Percentiles rank a stretch among this genome's conserved stretches.
Conservation (phyloP, 2,888 invertebrate genomes). For the Pelosia muscerda region DNA sequence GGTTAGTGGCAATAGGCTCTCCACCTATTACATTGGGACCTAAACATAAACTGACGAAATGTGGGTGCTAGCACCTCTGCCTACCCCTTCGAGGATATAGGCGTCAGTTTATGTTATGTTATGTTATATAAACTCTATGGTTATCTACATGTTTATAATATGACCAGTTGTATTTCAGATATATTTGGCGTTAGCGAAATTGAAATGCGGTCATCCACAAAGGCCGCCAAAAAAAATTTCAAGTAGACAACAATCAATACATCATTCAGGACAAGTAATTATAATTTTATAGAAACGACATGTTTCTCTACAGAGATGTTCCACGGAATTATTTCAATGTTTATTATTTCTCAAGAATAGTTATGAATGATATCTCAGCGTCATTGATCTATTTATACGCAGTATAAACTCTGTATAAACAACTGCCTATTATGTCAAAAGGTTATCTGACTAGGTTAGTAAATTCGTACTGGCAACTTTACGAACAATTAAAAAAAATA, state of each 20-base stretch:
- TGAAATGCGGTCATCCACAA: too few species aligned
- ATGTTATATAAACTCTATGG: too few species aligned
- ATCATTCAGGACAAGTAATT: background rate
- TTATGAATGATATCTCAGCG: background rate
- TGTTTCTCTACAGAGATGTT: background rate
- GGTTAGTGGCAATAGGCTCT: too few species aligned
- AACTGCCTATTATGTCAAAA: conserved; percentile 17
- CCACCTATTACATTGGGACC: too few species aligned
- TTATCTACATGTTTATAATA: too few species aligned
- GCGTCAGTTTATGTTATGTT: too few species aligned
- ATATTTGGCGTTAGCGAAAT: too few species aligned
- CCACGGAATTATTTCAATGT: conserved; percentile 1
- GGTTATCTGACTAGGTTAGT: conserved; percentile 46
- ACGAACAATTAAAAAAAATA: background rate
- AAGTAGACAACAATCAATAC: background rate
- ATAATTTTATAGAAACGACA: background rate
- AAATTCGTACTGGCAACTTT: conserved; percentile 34
- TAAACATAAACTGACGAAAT: too few species aligned
- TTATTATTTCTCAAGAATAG: background rate
- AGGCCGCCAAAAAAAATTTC: too few species aligned
- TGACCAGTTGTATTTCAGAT: too few species aligned
- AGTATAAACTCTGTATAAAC: conserved; percentile 5
- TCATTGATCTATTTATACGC: conserved; percentile 13
- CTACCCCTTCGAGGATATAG: too few species aligned
- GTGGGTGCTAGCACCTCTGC: too few species aligned